These are phyloP conservation scores for Poecilus cupreus DNA, from an alignment of 2,888 invertebrate genomes.

Conservation along the genomic window DNA sequence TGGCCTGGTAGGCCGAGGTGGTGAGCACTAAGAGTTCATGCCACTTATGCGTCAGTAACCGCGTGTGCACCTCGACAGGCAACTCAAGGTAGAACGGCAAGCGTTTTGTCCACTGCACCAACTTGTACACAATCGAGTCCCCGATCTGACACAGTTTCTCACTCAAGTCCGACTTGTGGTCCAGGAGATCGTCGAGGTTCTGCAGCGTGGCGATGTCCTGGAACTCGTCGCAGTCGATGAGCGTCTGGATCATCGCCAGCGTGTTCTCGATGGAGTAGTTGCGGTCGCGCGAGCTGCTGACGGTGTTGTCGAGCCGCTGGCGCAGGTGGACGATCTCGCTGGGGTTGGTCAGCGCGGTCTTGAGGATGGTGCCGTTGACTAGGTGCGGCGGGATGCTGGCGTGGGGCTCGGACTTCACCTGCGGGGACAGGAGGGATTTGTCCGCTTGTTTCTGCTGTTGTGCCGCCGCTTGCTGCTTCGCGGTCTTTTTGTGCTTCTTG, in stretches of 20 bases:
- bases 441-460: conserved; percentile 70
- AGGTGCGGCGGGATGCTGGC: conserved; percentile 81
- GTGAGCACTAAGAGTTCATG: conserved; percentile 96
- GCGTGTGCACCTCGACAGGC: conserved; percentile 96
- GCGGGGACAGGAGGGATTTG: conserved; percentile 64
- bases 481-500: conserved; percentile 95
- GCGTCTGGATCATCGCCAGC: conserved; percentile 90
- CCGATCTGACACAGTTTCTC: conserved; percentile 96
- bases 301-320: conserved; percentile 90
- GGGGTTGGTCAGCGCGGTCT: conserved; percentile 95
- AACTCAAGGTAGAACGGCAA: conserved; percentile 97
- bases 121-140: conserved; percentile 97
- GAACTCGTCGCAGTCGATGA: conserved; percentile 97
- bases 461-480: conserved; percentile 75
- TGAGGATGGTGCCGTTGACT: conserved; percentile 93
- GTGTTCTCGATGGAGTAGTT: conserved; percentile 87
- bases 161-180: conserved; percentile 92
- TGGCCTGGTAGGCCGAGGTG: conserved; percentile 94
- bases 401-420: conserved; percentile 66
- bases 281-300: conserved; percentile 90
- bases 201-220: conserved; percentile 95
- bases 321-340: conserved; percentile 93
- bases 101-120: conserved; percentile 99
- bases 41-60: conserved; percentile 98
- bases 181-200: conserved; percentile 92